Base-by-base conservation (phyloP, 2,797 vertebrate species). In the Amblyraja radiata region DNA sequence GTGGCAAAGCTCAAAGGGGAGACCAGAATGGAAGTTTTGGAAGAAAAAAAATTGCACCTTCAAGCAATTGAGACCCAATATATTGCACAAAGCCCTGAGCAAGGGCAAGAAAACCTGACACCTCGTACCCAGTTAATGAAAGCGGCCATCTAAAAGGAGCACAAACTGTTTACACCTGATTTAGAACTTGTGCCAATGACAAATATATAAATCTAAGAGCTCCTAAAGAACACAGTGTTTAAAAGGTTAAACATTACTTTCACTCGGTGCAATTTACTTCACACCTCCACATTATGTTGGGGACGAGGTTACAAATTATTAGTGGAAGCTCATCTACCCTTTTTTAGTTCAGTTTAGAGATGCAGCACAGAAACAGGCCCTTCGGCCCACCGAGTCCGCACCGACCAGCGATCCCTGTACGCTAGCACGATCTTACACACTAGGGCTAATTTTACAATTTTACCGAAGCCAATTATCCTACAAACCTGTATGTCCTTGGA, bases 101-200 rank as follows among this genome's bases (percentile, higher is more conserved):
- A 88, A 88, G 84, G 84, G 61, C n/a, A 88, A 61, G 65, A 65
- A 88, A 68, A 68, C n/a, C 32, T 36, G 65, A 68, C 61, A 88
- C 63, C 32, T 68, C 68, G 84, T 88, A 36, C n/a, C 16, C n/a
- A 88, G 28, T 68, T 68, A 68, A 18, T 32, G 4, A 88, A 63
- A 68, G 18, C 18, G 14, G 7, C 6, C 32, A 68, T 7, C n/a
- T 68, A 88, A 88, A 68, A 88, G 84, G n/a, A 21, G n/a, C 61
- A 88, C 16, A 88, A 7, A 16, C 32, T 88, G 61, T 6, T 36
- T 68, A 36, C 77, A 79, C 14, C 13, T 0, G 78, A 36, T 36
- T 36, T 79, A 16, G 14, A 79, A 39, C 78, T 39, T 79, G 78
- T 18, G n/a, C 61, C 65, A 7, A 23, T 65, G 84, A 65, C 84